Conservation (phyloP, 2,888 invertebrate species). For the Idaea dimidiata region DNA sequence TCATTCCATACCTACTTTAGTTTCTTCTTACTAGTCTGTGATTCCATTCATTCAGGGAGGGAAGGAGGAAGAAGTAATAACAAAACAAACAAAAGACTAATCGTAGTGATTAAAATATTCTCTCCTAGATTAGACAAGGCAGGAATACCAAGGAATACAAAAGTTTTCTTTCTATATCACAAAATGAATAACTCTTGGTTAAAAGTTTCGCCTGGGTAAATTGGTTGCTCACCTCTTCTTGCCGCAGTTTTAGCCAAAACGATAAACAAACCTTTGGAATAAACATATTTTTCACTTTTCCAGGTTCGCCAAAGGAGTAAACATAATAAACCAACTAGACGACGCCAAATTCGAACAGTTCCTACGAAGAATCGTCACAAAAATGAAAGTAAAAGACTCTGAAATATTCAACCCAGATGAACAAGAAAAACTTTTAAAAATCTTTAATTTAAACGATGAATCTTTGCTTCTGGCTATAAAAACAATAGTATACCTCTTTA, state of each 20-base stretch:
- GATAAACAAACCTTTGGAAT: neutral
- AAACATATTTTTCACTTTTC: slow-evolving; percentile 29
- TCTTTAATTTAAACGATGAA: slow-evolving; percentile 60
- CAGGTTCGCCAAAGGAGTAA: slow-evolving; percentile 62
- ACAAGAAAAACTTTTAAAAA: slow-evolving; percentile 56
- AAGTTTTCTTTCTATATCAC: neutral
- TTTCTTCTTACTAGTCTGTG: too few relatives aligned
- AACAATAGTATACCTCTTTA: slow-evolving; percentile 61
- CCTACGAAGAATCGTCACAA: slow-evolving; percentile 57
- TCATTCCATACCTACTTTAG: too few relatives aligned
- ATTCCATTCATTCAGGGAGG: too few relatives aligned
- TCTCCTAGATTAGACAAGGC: too few relatives aligned
- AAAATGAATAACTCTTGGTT: slow-evolving; percentile 57
- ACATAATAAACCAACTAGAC: slow-evolving; percentile 57
- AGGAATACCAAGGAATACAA: neutral
- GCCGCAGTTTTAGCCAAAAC: slow-evolving; percentile 2
- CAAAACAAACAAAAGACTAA: too few relatives aligned
- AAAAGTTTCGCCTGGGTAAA: slow-evolving; percentile 54
- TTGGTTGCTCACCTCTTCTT: neutral
- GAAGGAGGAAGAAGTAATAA: too few relatives aligned
- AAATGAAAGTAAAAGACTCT: slow-evolving; percentile 52
- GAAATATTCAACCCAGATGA: slow-evolving; percentile 69
- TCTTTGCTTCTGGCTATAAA: slow-evolving; percentile 55
- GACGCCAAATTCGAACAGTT: slow-evolving; percentile 67
- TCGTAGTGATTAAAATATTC: too few relatives aligned